phyloP scores from a whole-genome alignment of 2,888 invertebrate species.

The Synergus gifuensis region DNA sequence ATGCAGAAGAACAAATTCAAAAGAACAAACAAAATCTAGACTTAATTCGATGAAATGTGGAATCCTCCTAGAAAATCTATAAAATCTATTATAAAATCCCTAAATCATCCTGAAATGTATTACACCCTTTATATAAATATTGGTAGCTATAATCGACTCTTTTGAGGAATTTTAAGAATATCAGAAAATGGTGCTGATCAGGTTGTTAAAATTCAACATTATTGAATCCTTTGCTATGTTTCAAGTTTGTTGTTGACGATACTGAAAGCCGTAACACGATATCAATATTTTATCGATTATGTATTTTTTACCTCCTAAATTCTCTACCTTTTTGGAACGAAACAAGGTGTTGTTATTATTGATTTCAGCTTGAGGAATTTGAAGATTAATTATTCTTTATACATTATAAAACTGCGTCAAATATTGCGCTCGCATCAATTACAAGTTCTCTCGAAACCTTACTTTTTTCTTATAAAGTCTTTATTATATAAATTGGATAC shows the following conservation, averaged over 20 bases:
- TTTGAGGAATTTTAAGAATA: neutral
- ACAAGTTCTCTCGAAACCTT: conserved; percentile 14
- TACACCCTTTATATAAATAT: neutral
- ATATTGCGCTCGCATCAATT: neutral
- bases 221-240: conserved; percentile 24
- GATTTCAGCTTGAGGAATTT: neutral
- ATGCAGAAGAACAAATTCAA: conserved; percentile 36
- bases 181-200: conserved; percentile 28
- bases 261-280: conserved; percentile 6
- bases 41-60: neutral
- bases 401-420: neutral
- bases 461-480: conserved; percentile 32
- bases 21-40: neutral
- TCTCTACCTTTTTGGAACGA: neutral
- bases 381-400: neutral
- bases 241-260: conserved; percentile 5
- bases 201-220: conserved; percentile 24
- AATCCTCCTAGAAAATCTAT: neutral
- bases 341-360: conserved; percentile 20
- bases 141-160: neutral
- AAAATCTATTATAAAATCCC: conserved; percentile 43
- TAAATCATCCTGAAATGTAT: conserved; percentile 13
- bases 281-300: conserved; percentile 16
- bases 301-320: neutral
- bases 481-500: conserved; percentile 12